phyloP scores from a whole-genome alignment of 2,113 vertebrate genomes.

The Tretioscincus oriximinensis region DNA sequence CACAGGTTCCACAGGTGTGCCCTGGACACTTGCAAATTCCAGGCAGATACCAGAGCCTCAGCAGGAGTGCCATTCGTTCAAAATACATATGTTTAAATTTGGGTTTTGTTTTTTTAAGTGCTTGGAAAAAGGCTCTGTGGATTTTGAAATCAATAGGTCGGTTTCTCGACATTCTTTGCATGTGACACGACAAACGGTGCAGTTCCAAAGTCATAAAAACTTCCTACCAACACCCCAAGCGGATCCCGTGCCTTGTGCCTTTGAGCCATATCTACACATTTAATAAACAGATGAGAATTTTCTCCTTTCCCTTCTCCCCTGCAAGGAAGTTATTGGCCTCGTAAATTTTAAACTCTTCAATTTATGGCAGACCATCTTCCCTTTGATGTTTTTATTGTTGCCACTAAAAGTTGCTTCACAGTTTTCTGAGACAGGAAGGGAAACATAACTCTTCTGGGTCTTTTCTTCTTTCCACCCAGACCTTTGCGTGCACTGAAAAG shows the following conservation, averaged over 20 bases:
- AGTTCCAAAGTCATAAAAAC: background rate
- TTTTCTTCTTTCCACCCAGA: background rate
- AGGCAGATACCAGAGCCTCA: too few species aligned
- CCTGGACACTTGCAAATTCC: too few species aligned
- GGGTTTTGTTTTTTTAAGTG: too few species aligned
- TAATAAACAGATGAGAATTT: background rate
- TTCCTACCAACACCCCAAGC: background rate
- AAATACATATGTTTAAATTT: too few species aligned
- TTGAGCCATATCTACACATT: background rate
- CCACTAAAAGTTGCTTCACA: conserved; percentile 15
- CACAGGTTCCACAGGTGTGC: too few species aligned
- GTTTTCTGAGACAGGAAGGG: background rate
- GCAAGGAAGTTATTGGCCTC: background rate
- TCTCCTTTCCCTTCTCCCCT: background rate
- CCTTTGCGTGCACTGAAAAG: conserved; percentile 1
- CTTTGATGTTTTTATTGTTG: conserved; percentile 25
- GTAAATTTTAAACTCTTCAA: conserved; percentile 5
- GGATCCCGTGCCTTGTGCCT: background rate
- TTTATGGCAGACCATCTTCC: background rate
- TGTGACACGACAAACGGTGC: background rate
- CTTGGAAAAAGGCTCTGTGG: too few species aligned
- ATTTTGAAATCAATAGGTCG: background rate
- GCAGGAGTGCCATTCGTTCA: too few species aligned
- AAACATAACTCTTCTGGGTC: background rate
- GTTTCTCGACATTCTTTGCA: background rate